Base-by-base conservation (phyloP, 1,140 invertebrate genomes). In the Sitodiplosis mosellana region DNA sequence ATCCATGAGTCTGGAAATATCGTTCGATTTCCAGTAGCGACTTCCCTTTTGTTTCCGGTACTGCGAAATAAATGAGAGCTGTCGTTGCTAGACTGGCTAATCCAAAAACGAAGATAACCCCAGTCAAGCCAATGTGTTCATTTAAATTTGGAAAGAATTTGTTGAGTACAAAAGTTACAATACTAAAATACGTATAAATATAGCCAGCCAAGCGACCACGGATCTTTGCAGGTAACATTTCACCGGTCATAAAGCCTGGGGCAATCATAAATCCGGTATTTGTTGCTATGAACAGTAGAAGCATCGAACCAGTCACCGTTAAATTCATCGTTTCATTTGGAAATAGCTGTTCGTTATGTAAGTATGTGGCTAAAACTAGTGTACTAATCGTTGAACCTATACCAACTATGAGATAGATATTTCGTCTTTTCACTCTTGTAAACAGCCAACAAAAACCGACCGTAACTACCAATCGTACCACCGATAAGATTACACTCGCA, bases 31-130 rank as follows among this genome's bases (percentile, higher is more conserved):
- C 78, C 49, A 82, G 73, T 47, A 88, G 64, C 2, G 71, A 78
- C 51, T 76, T 75, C 14, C 81, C 79, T 59, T 84, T 88, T 0
- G 86, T 89, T 69, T 91, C 87, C 17, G 86, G 87, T 27, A 90
- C 65, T 45, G 81, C 67, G 1, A 86, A 63, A 52, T 73, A 83
- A 48, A 83, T 65, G 34, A 87, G 76, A 1, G 83, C 42, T 8
- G 78, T 72, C 5, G 78, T 71, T 4, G 82, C 54, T 2, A 74
- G 48, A 1, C 81, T 76, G 6, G 80, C 71, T 1, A 68, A 59
- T 17, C 79, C 81, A 56, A 88, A 89, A 14, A 81, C 59, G 2
- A 68, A 64, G 55, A 83, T 83, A 1, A 82, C 63, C 3, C 78
- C 80, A 1, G 69, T 58, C 50, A 75, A 69, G 42, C 77, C 72